Conservation (phyloP, 2,888 invertebrate genomes). For the Oasisia sp. region DNA sequence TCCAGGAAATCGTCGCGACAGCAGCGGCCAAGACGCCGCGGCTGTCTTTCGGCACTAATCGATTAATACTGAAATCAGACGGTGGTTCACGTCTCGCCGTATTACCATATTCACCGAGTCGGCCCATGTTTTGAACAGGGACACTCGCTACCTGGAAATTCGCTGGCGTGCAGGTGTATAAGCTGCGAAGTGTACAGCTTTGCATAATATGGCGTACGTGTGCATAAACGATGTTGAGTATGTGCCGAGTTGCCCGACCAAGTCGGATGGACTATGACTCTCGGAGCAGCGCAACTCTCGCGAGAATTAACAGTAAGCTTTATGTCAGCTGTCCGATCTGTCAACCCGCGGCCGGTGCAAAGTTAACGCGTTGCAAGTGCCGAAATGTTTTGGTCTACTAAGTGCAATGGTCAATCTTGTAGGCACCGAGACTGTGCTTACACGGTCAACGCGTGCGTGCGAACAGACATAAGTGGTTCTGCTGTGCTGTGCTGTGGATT, state of each 20-base stretch:
- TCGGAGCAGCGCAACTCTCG: not conserved
- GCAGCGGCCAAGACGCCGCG: not conserved
- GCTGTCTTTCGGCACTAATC: not conserved
- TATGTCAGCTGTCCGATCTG: not conserved
- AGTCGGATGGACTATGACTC: not conserved
- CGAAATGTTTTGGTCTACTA: not conserved
- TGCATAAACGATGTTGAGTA: not conserved
- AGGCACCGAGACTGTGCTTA: no score
- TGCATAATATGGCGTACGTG: not conserved
- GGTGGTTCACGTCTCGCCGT: not conserved
- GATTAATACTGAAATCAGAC: not conserved
- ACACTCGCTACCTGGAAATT: not conserved
- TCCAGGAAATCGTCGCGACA: not conserved
- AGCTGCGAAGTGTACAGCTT: not conserved
- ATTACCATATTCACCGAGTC: not conserved
- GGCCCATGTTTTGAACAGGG: not conserved
- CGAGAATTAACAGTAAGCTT: not conserved
- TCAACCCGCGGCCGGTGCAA: not conserved
- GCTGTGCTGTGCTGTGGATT: no score
- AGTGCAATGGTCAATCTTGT: not conserved
- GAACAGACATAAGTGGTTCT: no score
- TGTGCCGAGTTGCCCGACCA: not conserved
- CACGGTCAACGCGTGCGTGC: no score
- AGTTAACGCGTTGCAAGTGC: not conserved
- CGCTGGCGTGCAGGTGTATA: not conserved